Conservation (phyloP, 2,113 vertebrate species). For the Geothlypis trichas region DNA sequence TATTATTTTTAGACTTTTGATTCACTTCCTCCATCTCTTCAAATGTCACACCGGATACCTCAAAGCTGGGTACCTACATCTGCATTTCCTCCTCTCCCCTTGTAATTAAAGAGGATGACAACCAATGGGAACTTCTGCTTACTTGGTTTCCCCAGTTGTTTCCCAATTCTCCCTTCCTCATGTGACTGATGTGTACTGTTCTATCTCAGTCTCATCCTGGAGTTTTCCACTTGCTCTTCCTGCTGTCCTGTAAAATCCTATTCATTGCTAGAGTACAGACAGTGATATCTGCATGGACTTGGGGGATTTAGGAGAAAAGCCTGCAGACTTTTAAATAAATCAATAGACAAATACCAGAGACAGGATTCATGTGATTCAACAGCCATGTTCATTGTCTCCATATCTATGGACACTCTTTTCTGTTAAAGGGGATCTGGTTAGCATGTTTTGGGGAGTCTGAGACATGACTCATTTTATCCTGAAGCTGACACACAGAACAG, state of each 20-base stretch:
- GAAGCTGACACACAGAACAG: background rate
- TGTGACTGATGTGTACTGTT: background rate
- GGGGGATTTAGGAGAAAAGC: background rate
- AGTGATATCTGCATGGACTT: background rate
- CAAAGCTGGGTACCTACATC: background rate
- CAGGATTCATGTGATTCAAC: background rate
- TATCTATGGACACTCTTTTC: background rate
- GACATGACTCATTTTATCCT: background rate
- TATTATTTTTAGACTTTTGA: background rate
- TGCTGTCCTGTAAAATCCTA: background rate
- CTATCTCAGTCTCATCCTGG: background rate
- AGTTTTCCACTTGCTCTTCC: background rate
- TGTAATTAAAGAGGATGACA: background rate
- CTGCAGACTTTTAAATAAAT: background rate
- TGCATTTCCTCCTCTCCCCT: background rate
- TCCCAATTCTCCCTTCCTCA: background rate
- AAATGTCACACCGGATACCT: background rate
- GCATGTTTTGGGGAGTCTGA: background rate
- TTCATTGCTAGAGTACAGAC: background rate
- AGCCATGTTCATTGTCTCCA: background rate
- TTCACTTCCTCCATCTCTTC: background rate
- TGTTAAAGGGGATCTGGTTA: background rate
- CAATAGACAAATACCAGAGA: background rate
- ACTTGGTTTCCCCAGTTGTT: background rate
- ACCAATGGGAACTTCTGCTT: background rate